Base-by-base conservation (phyloP, 2,113 vertebrate genomes). In the Ageneiosus marmoratus region DNA sequence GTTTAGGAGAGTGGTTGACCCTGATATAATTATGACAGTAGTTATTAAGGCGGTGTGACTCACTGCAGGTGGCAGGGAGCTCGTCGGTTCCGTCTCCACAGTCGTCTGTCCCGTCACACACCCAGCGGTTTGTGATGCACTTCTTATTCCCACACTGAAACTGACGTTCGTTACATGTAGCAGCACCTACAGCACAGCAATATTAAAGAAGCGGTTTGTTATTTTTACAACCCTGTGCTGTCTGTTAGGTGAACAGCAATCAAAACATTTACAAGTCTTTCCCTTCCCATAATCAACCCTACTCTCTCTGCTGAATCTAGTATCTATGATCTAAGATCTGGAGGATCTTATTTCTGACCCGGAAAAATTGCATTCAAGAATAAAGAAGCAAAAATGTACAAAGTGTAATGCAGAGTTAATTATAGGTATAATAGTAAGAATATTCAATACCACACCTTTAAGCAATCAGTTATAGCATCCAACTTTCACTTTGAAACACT, bases 1-100 rank as follows among this genome's bases (percentile, higher is more conserved):
- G 5, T 62, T n/a, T 44, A 55, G 27, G 10, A 16, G 34, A 53
- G 53, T 69, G n/a, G 10, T 7, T 20, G 41, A 15, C 22, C 41
- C 65, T 41, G 1, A 48, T 15, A 22, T 72, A n/a, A 3, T 15
- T 7, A 46, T 3, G 2, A 5, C 24, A 20, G 55, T 37, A 44
- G 34, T 27, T 9, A 67, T 22, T 12, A 41, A n/a, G 29, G 0
- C n/a, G 10, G 44, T 27, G 1, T 5, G 11, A 94, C 94, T 92
- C 86, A 97, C 96, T 83, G 60, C 96, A 97, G 0, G 88, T 89
- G 29, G 87, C 88, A 0, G 44, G 65, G 0, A 91, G 89, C 83
- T 98, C 97, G 0, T 98, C 97, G 0, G 93, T 94, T 51, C 90
- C 91, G 0, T 97, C 96, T 0, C 76, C 84, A 74, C 97, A 98